Evolutionary conservation across 2,888 invertebrate genomes (phyloP), one percentile per base, ranked within the genome.

Genomic region (Ectemnius continuus): DNA sequence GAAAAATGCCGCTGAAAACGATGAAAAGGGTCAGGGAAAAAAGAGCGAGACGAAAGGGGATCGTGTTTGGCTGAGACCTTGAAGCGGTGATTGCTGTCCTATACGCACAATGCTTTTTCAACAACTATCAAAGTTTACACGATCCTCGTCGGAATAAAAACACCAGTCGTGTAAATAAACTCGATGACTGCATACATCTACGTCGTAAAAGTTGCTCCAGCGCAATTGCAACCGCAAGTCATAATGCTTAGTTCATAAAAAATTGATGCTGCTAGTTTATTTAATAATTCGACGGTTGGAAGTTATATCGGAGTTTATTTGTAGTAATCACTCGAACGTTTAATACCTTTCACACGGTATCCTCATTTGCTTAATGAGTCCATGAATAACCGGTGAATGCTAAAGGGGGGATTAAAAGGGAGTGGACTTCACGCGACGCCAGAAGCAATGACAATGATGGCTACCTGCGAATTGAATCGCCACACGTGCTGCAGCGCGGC

Each of bases 381-480:
- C 36, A 36, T 36, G 36, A 36, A 36, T 6, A 36, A 8, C 36
- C 36, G 36, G 36, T 11, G 0, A 14, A 52, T 65, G 13, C 28
- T 23, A 58, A 70, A 45, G 18, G 20, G 18, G 23, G 20, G 67
- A 58, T 61, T 20, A 57, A 61, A 52, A 61, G 62, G 48, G n/a
- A 46, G 48, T 45, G 26, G 11, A n/a, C 36, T 26, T 52, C 11
- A 8, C n/a, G 16, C n/a, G 52, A 52, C 6, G 16, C 36, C 8
- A 4, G 28, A 46, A 56, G 68, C 75, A 63, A 64, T 70, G 70
- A 76, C 57, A 56, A 75, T 52, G 52, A 52, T 36, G 16, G 52
- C 16, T 16, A 75, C 18, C 75, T 75, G 80, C 71, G 67, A 78
- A 82, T 80, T 82, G 68, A 81, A 78, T 78, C 57, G 75, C 59